These are phyloP conservation scores for Proctacanthus coquilletti DNA, from an alignment of 1,140 invertebrate species.

Conservation along the genomic window DNA sequence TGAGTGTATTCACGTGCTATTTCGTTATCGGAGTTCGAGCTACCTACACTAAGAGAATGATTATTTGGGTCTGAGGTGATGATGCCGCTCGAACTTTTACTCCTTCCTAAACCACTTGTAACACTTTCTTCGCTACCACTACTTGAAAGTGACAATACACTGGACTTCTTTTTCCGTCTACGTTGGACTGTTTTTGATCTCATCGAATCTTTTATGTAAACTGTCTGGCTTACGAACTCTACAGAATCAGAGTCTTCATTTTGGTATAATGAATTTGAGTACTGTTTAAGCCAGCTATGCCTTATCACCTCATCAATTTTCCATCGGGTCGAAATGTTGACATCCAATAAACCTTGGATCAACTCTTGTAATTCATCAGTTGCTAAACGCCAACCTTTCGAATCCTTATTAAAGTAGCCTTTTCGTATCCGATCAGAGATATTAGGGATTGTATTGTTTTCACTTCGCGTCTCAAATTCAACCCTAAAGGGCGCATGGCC, in stretches of 20 bases:
- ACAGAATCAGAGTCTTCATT: background rate
- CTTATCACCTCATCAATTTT: constrained; percentile 45
- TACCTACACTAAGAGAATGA: constrained; percentile 28
- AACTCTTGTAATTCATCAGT: constrained; percentile 54
- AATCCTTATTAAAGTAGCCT: constrained; percentile 52
- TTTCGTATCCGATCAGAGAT: constrained; percentile 55
- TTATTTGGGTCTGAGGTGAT: constrained; percentile 22
- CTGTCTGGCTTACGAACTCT: background rate
- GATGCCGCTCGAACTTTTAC: constrained; percentile 4
- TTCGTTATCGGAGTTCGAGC: constrained; percentile 14
- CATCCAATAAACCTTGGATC: constrained; percentile 57
- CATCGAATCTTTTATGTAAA: background rate
- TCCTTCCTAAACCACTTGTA: constrained; percentile 3
- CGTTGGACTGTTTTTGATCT: constrained; percentile 37
- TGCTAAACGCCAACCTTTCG: constrained; percentile 50
- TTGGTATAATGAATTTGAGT: too few relatives aligned
- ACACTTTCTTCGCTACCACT: background rate
- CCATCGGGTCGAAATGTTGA: constrained; percentile 56
- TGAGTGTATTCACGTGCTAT: constrained; percentile 15
- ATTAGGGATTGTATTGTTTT: background rate
- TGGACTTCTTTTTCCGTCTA: constrained; percentile 46
- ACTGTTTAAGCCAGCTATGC: constrained; percentile 48
- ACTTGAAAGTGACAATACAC: constrained; percentile 21
- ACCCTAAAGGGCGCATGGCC: constrained; percentile 61
- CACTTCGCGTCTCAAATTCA: constrained; percentile 4